These are phyloP conservation scores for Ischnus inquisitorius DNA, from an alignment of 2,888 invertebrate genomes.

Conservation along the genomic window DNA sequence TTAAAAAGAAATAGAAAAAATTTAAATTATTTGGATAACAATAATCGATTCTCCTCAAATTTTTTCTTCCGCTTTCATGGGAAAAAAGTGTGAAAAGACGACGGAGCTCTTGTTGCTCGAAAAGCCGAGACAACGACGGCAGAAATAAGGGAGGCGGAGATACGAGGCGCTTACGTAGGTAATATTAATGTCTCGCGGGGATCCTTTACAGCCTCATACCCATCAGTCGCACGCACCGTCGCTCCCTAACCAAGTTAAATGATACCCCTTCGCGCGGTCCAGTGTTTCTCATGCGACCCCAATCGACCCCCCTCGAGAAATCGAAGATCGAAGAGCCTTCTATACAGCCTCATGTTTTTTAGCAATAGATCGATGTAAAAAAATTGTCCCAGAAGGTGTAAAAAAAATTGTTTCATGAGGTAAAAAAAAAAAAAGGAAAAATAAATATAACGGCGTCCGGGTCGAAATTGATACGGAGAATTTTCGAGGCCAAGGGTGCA, in stretches of 20 bases:
- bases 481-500: conserved; percentile 31
- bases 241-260: conserved; percentile 82
- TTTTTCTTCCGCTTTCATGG: too few species aligned
- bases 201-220: conserved; percentile 81
- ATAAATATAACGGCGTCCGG: neutral
- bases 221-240: conserved; percentile 82
- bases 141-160: conserved; percentile 39
- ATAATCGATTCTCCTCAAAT: too few species aligned
- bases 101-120: conserved; percentile 29
- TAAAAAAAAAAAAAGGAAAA: conserved; percentile 3
- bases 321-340: neutral
- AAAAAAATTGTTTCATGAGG: neutral
- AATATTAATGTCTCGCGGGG: conserved; percentile 82
- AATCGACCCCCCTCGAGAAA: neutral
- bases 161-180: conserved; percentile 76
- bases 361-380: too few species aligned
- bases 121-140: conserved; percentile 45
- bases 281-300: conserved; percentile 78
- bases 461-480: conserved; percentile 41
- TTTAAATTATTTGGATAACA: too few species aligned
- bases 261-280: conserved; percentile 76
- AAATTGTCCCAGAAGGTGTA: too few species aligned
- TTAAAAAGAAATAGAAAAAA: too few species aligned
- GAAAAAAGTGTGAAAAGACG: too few species aligned
- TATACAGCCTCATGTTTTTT: too few species aligned